phyloP scores from a whole-genome alignment of 2,797 vertebrate species.

The Adrianichthys oophorus region DNA sequence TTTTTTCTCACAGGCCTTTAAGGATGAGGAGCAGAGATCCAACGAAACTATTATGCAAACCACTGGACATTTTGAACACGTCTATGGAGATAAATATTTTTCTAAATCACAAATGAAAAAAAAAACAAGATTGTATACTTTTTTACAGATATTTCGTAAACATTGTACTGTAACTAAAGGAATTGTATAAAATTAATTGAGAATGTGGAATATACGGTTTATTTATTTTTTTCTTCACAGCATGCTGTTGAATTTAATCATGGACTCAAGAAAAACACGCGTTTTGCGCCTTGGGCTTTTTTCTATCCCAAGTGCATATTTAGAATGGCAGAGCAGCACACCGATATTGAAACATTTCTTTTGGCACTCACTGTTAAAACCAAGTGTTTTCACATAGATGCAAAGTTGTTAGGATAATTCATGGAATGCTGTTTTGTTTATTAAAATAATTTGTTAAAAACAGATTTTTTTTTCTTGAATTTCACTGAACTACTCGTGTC shows the following conservation, averaged over 20 bases:
- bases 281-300: slow-evolving; percentile 59
- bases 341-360: slow-evolving; percentile 39
- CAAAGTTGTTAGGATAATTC: slow-evolving; percentile 37
- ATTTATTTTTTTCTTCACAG: slow-evolving; percentile 71
- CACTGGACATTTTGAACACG: slow-evolving; percentile 79
- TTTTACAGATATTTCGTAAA: slow-evolving; percentile 81
- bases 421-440: slow-evolving; percentile 65
- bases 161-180: slow-evolving; percentile 67
- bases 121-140: slow-evolving; percentile 77
- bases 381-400: slow-evolving; percentile 34
- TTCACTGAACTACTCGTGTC: not conserved
- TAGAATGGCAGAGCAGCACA: slow-evolving; percentile 53
- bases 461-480: slow-evolving; percentile 20
- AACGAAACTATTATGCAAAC: slow-evolving; percentile 83
- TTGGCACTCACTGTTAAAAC: slow-evolving; percentile 54
- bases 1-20: slow-evolving; percentile 78
- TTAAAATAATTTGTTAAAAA: slow-evolving; percentile 63
- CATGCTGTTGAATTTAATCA: slow-evolving; percentile 70
- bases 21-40: slow-evolving; percentile 67
- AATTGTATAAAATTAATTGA: slow-evolving; percentile 61
- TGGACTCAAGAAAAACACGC: slow-evolving; percentile 51
- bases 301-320: slow-evolving; percentile 51
- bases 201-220: slow-evolving; percentile 66
- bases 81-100: slow-evolving; percentile 80
- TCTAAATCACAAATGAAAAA: slow-evolving; percentile 65